Evolutionary conservation across 2,797 vertebrate species (phyloP), one percentile per base, ranked within the genome.

Genomic region (Notolabrus celidotus): DNA sequence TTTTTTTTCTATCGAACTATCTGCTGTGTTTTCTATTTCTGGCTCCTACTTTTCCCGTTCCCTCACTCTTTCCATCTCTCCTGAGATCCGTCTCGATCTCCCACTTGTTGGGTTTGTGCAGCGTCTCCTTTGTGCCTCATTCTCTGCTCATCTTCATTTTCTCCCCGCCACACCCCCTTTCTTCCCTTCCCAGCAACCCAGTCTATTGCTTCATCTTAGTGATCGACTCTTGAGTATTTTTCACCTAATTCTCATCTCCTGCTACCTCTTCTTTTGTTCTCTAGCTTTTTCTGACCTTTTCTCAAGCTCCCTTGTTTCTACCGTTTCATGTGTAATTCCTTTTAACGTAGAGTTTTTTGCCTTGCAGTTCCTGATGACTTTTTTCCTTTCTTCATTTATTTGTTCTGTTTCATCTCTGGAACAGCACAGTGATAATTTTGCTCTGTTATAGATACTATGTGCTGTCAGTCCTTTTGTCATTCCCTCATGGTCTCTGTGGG

Each of bases 11-110:
- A 10, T 76, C 71, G 68, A 46, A 10, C 71, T 72, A 46, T 70
- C 57, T 71, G 64, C 67, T 61, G 33, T 74, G 47, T 76, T 80
- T 77, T 80, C 77, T 90, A 84, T 85, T 88, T 80, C 67, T 85
- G 83, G 67, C 69, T 68, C 64, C 45, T 77, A 25, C 60, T 60
- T 79, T 82, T 74, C 60, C 77, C 62, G 51, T 60, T 83, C 69
- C 39, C 46, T 80, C 57, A n/a, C 78, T 63, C 62, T 62, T 52
- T 68, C 51, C 29, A 31, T 61, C 43, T 67, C 42, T 42, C 56
- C 52, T 31, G 75, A 67, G 73, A 82, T 77, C 60, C 0, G 16
- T 77, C 74, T 81, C 54, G 20, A 66, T 81, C 73, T 70, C 60
- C 71, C 72, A 77, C 79, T 79, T 80, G 77, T 80, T 82, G 81